Percentiles rank a stretch among this genome's conserved stretches.
Conservation (phyloP, 1,140 invertebrate genomes). For the Eulimnadia texana region DNA sequence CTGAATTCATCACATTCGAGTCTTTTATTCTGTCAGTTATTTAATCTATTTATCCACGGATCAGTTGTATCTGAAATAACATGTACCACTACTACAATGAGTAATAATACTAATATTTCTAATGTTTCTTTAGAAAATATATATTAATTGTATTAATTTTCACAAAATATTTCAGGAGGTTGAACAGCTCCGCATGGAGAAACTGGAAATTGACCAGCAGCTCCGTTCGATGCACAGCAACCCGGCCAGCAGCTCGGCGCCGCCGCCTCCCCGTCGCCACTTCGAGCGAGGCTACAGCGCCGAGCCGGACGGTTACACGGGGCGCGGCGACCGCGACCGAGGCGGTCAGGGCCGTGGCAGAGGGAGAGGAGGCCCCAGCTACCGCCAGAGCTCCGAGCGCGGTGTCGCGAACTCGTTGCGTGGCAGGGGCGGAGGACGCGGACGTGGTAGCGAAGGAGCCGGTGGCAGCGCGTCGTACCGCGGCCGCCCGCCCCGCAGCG, state of each 20-base stretch:
- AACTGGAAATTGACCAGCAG: conserved; percentile 88
- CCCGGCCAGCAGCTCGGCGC: conserved; percentile 33
- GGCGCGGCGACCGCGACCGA: conserved; percentile 12
- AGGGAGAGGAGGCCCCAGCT: conserved; percentile 13
- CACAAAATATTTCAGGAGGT: conserved; percentile 53
- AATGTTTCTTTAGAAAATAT: no score
- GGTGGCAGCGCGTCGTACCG: no score
- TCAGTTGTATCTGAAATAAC: no score
- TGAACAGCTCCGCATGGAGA: conserved; percentile 83
- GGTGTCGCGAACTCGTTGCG: conserved; percentile 2
- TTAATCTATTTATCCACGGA: no score
- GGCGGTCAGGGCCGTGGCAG: conserved; percentile 7
- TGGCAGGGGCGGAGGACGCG: conserved; percentile 11
- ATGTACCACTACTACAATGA: no score
- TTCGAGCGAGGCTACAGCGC: conserved; percentile 21
- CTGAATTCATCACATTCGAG: no score
- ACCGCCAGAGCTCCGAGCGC: conserved; percentile 6
- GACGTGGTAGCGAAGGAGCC: conserved; percentile 11
- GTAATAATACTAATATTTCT: no score
- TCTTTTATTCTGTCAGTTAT: neutral
- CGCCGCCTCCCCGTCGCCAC: conserved; percentile 36
- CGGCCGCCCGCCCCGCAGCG: no score
- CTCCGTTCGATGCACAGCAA: conserved; percentile 62
- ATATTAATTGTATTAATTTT: neutral
- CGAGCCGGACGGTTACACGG: conserved; percentile 2